Base-by-base conservation (phyloP, 1,140 invertebrate species). In the Euura lappo region DNA sequence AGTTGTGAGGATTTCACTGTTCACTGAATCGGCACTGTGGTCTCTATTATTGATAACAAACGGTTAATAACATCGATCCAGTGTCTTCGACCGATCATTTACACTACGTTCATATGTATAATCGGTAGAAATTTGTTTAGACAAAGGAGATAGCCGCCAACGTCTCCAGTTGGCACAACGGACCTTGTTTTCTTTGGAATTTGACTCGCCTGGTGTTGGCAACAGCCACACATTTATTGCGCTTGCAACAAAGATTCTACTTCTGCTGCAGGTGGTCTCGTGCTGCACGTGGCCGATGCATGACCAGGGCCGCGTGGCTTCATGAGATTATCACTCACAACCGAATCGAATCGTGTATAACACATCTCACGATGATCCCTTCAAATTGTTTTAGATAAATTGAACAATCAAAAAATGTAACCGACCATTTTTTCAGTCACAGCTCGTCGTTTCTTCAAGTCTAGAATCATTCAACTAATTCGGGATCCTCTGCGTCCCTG, bases 121-220 rank as follows among this genome's bases (percentile, higher is more conserved):
- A 60, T n/a, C 28, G 28, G 28, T 28, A 28, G 51, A 60, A 60
- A 60, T 60, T 60, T 60, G 51, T 60, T 60, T 8, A 60, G 51
- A 60, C 51, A 60, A 60, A 11, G 51, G 51, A 60, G 51, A 60
- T 60, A 60, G 8, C 51, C 10, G 51, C 51, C 68, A 47, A 60
- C 51, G 69, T 72, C 73, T 75, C 64, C 73, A 69, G 72, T 77
- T 79, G 79, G 77, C 79, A 79, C 74, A 8, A n/a, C 11, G 60
- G 68, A 46, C 64, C 65, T 71, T 75, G 73, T 78, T 76, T 75
- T 78, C 77, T 78, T 80, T 80, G 79, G 75, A 80, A 77, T 75
- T 67, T 69, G 76, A 71, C 68, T 71, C 74, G 76, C 68, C 4
- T 72, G 74, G 47, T 72, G 47, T n/a, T 43, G 28, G 66, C 64